A percentile compares a stretch with the other conserved stretches of the same genome.
Conservation (phyloP, 2,888 invertebrate genomes). For the Pseudococcus viburni region DNA sequence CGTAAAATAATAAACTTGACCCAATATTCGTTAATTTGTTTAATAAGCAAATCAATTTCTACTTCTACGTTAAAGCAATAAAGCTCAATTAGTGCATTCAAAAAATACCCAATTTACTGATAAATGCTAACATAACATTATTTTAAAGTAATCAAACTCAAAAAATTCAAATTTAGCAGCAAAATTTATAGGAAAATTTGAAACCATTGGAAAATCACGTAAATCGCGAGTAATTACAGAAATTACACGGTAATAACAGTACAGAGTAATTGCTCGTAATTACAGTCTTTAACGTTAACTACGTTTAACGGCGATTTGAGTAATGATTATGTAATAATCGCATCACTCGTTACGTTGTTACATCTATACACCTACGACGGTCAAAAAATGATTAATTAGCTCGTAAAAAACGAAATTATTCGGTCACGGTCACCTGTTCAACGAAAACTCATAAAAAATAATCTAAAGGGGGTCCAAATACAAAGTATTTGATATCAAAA, state of each 20-base stretch:
- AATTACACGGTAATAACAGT: background rate
- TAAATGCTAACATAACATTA: too few relatives aligned
- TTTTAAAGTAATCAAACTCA: background rate
- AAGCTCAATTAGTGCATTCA: background rate
- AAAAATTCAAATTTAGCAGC: background rate
- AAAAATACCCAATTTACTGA: background rate
- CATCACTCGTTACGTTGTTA: background rate
- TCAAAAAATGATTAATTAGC: background rate
- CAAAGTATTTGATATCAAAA: background rate
- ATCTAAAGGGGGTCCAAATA: background rate
- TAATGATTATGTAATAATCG: background rate
- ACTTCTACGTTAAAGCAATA: constrained; percentile 15
- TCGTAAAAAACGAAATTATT: constrained; percentile 5
- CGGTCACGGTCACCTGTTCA: background rate
- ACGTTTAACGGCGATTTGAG: background rate
- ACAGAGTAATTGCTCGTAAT: background rate
- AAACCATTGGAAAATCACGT: background rate
- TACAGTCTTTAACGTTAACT: background rate
- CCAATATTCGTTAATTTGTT: background rate
- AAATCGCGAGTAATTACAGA: background rate
- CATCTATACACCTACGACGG: background rate
- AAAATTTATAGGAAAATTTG: too few relatives aligned
- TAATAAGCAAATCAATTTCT: background rate
- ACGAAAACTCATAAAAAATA: background rate
- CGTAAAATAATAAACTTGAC: background rate